A percentile compares a stretch with the other conserved stretches of the same genome.
These are phyloP conservation scores for Geopemphigus sp. DNA, from an alignment of 1,140 invertebrate genomes.

Conservation along the genomic window DNA sequence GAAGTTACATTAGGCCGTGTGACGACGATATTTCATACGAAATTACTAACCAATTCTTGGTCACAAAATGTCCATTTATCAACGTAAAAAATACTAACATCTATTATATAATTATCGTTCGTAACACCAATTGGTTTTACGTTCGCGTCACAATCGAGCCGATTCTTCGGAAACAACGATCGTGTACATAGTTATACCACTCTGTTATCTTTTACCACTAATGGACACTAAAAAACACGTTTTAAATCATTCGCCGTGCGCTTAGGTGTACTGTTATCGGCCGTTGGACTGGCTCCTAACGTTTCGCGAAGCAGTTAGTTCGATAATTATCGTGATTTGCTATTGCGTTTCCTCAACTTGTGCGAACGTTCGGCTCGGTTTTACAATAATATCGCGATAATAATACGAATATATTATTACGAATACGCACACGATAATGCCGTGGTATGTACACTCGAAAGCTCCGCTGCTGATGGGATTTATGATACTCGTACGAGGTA, in stretches of 20 bases:
- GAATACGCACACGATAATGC: background rate
- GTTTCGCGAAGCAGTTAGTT: background rate
- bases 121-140: background rate
- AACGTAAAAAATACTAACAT: background rate
- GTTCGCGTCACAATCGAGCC: no score
- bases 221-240: slow-evolving; percentile 10
- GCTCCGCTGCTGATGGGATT: background rate
- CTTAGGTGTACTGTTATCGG: background rate
- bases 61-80: background rate
- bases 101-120: background rate
- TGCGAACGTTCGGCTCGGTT: background rate
- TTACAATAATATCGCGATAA: background rate
- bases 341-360: background rate
- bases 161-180: background rate
- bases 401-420: background rate
- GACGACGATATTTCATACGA: background rate
- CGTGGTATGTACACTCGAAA: background rate
- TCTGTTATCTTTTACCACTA: background rate
- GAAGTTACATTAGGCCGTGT: background rate
- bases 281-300: background rate
- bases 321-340: slow-evolving; percentile 13
- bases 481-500: background rate
- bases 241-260: background rate
- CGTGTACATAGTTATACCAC: background rate
- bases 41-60: background rate